A percentile compares a stretch with the other conserved stretches of the same genome.
Evolutionary conservation across 1,140 invertebrate genomes (phyloP).

Genomic region (Drosophila kurseongensis): DNA sequence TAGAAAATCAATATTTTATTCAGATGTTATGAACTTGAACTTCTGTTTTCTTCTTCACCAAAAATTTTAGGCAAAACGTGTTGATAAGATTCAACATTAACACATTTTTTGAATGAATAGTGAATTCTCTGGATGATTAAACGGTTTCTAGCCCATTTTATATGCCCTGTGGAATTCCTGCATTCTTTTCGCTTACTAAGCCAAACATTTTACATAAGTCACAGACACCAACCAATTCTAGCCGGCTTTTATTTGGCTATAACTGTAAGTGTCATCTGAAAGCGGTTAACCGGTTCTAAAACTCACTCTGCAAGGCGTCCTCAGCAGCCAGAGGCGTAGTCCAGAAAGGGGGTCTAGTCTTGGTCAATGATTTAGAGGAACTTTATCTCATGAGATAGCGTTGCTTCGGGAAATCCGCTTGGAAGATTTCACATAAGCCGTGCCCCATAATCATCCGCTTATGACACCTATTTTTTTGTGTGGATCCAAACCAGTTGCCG

Average conservation of each 20-base stretch:
- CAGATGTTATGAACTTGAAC: not conserved
- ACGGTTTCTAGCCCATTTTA: not conserved
- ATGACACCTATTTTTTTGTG: conserved; percentile 30
- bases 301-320: conserved; percentile 21
- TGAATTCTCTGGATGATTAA: not conserved
- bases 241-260: conserved; percentile 39
- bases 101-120: not conserved
- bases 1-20: not conserved
- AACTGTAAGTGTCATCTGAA: conserved; percentile 74
- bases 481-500: conserved; percentile 35
- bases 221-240: conserved; percentile 22
- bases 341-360: conserved; percentile 5
- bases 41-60: not conserved
- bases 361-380: conserved; percentile 22
- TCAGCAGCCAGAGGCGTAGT: conserved; percentile 23
- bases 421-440: conserved; percentile 4
- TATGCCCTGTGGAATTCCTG: conserved; percentile 11
- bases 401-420: not conserved
- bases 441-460: conserved; percentile 25
- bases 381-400: not conserved
- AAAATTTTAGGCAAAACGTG: not conserved
- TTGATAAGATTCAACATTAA: not conserved
- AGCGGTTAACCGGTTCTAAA: conserved; percentile 64
- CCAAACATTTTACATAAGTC: conserved; percentile 44
- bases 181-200: conserved; percentile 5